phyloP scores from a whole-genome alignment of 2,113 vertebrate species.

The Hymenochirus boettgeri region DNA sequence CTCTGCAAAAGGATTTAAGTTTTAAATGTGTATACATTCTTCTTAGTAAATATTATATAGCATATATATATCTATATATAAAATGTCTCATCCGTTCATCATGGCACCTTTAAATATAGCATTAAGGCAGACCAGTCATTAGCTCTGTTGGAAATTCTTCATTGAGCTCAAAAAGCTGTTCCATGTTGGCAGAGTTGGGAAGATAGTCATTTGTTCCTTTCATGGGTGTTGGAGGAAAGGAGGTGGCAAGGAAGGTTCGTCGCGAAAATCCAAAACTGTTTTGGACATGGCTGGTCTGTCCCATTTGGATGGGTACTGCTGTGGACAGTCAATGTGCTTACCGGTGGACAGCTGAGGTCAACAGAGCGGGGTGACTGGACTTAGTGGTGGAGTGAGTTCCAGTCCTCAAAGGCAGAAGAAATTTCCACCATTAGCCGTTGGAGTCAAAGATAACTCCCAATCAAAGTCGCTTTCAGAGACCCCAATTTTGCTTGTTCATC shows the following conservation, averaged over 20 bases:
- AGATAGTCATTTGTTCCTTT: constrained; percentile 74
- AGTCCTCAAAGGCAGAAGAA: constrained; percentile 65
- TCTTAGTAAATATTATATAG: constrained; percentile 9
- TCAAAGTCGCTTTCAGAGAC: constrained; percentile 86
- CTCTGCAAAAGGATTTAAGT: constrained; percentile 12
- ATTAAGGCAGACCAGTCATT: constrained; percentile 66
- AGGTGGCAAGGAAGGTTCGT: constrained; percentile 81
- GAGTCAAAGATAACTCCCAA: constrained; percentile 87
- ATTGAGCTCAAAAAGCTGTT: constrained; percentile 76
- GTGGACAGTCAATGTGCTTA: constrained; percentile 53
- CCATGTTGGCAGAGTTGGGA: constrained; percentile 65
- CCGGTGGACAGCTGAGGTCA: constrained; percentile 69
- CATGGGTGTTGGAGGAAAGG: constrained; percentile 86
- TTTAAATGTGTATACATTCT: constrained; percentile 3
- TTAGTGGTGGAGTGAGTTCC: constrained; percentile 70
- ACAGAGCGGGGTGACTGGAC: constrained; percentile 57
- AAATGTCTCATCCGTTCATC: neutral
- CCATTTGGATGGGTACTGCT: constrained; percentile 49
- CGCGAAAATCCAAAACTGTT: constrained; percentile 76
- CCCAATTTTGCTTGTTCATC: constrained; percentile 81
- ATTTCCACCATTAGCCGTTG: constrained; percentile 65
- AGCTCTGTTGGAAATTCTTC: constrained; percentile 62
- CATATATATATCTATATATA: constrained; percentile 7
- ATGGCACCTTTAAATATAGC: constrained; percentile 63
- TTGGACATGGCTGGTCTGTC: constrained; percentile 53